A percentile compares a stretch with the other conserved stretches of the same genome.
Evolutionary conservation across 2,888 invertebrate species (phyloP).

Genomic region (Rhagium mordax): DNA sequence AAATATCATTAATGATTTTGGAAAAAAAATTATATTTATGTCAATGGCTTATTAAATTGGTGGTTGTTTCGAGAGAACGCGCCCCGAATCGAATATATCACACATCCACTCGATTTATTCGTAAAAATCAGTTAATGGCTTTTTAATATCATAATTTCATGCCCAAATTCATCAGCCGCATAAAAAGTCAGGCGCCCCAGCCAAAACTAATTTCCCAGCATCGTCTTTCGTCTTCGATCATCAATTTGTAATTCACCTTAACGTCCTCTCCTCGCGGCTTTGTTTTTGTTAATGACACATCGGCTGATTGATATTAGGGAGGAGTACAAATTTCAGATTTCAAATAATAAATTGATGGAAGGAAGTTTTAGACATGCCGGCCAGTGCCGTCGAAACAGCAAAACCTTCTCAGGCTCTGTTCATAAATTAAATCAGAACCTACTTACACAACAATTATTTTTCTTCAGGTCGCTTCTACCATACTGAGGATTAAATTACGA

Average conservation of each 20-base stretch:
- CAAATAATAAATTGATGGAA: conserved; percentile 66
- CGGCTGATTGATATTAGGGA: conserved; percentile 67
- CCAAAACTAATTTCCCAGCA: conserved; percentile 46
- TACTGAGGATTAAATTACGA: too few species aligned
- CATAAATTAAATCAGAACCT: too few species aligned
- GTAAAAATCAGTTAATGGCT: conserved; percentile 42
- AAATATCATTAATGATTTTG: too few species aligned
- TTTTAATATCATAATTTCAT: conserved; percentile 49
- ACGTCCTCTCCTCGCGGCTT: conserved; percentile 60
- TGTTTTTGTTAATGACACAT: conserved; percentile 68
- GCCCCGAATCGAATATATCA: not conserved
- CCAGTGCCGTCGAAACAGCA: conserved; percentile 5
- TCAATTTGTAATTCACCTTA: conserved; percentile 50
- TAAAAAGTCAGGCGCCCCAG: conserved; percentile 39
- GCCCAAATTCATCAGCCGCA: conserved; percentile 36
- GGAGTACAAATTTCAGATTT: conserved; percentile 62
- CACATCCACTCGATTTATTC: conserved; percentile 33
- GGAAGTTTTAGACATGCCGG: conserved; percentile 53
- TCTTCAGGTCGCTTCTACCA: too few species aligned
- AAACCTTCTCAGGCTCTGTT: too few species aligned
- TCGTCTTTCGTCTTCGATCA: conserved; percentile 43
- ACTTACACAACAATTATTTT: too few species aligned
- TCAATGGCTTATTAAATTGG: too few species aligned
- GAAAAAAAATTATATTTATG: too few species aligned
- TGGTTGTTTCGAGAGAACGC: too few species aligned